A percentile compares a stretch with the other conserved stretches of the same genome.
phyloP scores from a whole-genome alignment of 2,113 vertebrate species.

The Aptenodytes forsteri region DNA sequence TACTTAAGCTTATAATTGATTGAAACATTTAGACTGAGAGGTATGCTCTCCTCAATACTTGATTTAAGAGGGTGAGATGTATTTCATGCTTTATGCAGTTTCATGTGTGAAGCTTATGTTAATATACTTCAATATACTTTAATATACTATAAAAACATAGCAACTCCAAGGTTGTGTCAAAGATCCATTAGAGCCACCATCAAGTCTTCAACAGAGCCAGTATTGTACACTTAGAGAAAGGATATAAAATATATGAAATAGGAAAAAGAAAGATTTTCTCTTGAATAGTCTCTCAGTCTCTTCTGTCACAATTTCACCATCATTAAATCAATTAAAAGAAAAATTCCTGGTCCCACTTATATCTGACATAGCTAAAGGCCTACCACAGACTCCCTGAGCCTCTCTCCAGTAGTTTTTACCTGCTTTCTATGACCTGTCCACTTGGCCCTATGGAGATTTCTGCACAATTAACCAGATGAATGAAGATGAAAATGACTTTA shows the following conservation, averaged over 20 bases:
- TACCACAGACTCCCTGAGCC: neutral
- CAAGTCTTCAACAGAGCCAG: neutral
- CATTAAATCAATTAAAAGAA: neutral
- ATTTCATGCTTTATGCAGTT: neutral
- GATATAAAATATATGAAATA: neutral
- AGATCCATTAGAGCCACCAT: neutral
- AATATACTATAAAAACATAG: neutral
- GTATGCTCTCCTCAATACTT: neutral
- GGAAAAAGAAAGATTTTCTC: neutral
- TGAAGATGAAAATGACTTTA: neutral
- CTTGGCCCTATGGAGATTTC: neutral
- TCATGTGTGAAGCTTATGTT: neutral
- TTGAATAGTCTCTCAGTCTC: neutral
- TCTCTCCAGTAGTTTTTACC: neutral
- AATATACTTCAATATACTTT: neutral
- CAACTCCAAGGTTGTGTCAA: neutral
- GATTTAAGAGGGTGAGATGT: neutral
- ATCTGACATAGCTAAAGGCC: neutral
- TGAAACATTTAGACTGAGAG: neutral
- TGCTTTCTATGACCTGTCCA: neutral
- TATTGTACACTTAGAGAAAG: neutral
- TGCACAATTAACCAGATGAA: neutral
- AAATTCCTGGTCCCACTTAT: neutral
- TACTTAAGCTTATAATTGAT: neutral
- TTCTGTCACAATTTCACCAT: neutral